These are phyloP conservation scores for Lasioglossum vierecki DNA, from an alignment of 2,888 invertebrate genomes.

Conservation along the genomic window DNA sequence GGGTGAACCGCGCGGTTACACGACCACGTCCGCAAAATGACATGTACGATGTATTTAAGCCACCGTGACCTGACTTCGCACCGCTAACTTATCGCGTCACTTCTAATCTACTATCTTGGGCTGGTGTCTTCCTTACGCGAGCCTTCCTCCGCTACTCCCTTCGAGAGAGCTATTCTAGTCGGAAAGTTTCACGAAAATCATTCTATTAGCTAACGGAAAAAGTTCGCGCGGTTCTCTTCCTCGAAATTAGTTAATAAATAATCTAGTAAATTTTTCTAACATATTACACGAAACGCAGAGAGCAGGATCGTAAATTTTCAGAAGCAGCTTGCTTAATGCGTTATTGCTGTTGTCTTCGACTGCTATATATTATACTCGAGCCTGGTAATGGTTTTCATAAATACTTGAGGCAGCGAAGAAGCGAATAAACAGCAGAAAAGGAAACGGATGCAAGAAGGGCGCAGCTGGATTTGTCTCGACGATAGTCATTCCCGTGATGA, in stretches of 20 bases:
- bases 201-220: background rate
- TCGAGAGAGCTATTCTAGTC: background rate
- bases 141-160: background rate
- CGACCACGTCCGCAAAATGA: constrained; percentile 15
- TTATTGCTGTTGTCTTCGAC: constrained; percentile 9
- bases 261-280: no score
- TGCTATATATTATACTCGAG: constrained; percentile 7
- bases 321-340: background rate
- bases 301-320: background rate
- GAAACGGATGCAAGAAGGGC: constrained; percentile 54
- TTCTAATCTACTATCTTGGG: constrained; percentile 60
- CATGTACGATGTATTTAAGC: constrained; percentile 23
- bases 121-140: constrained; percentile 2
- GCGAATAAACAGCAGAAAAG: constrained; percentile 31
- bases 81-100: constrained; percentile 53
- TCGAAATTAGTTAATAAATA: background rate
- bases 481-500: constrained; percentile 77
- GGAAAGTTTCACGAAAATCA: background rate
- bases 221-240: background rate
- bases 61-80: constrained; percentile 48
- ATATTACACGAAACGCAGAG: background rate
- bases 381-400: constrained; percentile 68
- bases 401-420: constrained; percentile 71
- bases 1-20: constrained; percentile 58
- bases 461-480: constrained; percentile 74